Evolutionary conservation across 2,113 vertebrate species (phyloP).

Genomic region (Prolemur simus): DNA sequence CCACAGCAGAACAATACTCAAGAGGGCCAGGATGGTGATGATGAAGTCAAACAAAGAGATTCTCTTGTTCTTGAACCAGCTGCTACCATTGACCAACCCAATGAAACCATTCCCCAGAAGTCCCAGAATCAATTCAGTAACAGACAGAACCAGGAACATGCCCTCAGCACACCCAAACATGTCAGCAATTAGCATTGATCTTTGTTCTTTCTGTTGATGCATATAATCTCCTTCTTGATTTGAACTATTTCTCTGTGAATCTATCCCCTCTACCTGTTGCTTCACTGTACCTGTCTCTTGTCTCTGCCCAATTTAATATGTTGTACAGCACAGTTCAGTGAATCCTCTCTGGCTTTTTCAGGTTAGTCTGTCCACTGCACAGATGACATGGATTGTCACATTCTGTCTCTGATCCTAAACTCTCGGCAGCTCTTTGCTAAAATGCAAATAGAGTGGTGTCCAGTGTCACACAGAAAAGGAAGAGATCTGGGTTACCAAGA

Average conservation of each 20-base stretch:
- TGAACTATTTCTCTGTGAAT: not conserved
- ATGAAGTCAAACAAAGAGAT: conserved; percentile 65
- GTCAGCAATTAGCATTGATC: not conserved
- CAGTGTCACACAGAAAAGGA: conserved; percentile 13
- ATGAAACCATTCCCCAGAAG: conserved; percentile 65
- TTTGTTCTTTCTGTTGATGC: not conserved
- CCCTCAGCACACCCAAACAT: not conserved
- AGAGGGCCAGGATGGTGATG: conserved; percentile 47
- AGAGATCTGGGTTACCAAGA: not conserved
- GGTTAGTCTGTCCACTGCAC: conserved; percentile 18
- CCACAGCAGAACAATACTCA: conserved; percentile 51
- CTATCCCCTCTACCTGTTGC: not conserved
- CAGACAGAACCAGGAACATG: not conserved
- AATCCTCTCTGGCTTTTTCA: not conserved
- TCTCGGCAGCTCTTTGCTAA: conserved; percentile 49
- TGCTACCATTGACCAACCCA: not conserved
- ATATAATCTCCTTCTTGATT: not conserved
- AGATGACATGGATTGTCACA: not conserved
- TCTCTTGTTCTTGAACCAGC: conserved; percentile 68
- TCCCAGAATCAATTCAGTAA: conserved; percentile 53
- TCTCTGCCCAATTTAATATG: not conserved
- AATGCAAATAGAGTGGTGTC: conserved; percentile 67
- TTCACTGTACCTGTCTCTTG: not conserved
- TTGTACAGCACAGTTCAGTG: not conserved
- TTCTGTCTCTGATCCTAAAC: not conserved